Conservation (phyloP, 1,140 invertebrate species). For the Coptotermes formosanus region DNA sequence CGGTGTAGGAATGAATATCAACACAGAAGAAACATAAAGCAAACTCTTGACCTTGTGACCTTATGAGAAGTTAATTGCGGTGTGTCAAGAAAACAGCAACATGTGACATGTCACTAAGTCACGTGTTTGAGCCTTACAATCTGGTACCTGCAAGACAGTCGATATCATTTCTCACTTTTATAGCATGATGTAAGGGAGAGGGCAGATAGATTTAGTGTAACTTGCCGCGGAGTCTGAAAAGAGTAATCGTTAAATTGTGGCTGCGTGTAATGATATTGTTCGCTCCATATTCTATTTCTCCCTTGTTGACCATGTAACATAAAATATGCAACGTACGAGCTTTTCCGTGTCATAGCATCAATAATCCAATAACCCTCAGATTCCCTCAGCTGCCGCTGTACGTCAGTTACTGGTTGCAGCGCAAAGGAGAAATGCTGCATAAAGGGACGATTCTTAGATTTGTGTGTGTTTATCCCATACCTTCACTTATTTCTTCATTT, state of each 20-base stretch:
- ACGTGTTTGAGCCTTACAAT: too few relatives aligned
- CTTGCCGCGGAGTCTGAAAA: background rate
- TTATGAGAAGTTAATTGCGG: constrained; percentile 9
- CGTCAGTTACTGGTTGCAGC: too few relatives aligned
- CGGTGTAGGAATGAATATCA: background rate
- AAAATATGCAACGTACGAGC: background rate
- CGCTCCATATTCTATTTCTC: background rate
- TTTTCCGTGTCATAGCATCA: background rate
- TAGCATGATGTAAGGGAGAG: background rate
- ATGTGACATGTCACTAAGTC: background rate
- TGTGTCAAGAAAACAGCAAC: background rate
- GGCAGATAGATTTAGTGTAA: background rate
- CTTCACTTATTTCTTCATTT: too few relatives aligned
- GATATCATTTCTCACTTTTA: background rate
- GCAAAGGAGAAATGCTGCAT: too few relatives aligned
- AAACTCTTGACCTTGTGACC: background rate
- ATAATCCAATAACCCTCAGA: background rate
- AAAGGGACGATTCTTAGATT: too few relatives aligned
- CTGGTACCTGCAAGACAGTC: background rate
- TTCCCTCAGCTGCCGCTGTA: background rate
- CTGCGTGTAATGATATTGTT: background rate
- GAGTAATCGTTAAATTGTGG: background rate
- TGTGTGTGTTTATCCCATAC: too few relatives aligned
- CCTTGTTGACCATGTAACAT: background rate
- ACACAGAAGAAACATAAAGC: too few relatives aligned